Base-by-base conservation (phyloP, 2,113 vertebrate genomes). In the Myotis davidii region DNA sequence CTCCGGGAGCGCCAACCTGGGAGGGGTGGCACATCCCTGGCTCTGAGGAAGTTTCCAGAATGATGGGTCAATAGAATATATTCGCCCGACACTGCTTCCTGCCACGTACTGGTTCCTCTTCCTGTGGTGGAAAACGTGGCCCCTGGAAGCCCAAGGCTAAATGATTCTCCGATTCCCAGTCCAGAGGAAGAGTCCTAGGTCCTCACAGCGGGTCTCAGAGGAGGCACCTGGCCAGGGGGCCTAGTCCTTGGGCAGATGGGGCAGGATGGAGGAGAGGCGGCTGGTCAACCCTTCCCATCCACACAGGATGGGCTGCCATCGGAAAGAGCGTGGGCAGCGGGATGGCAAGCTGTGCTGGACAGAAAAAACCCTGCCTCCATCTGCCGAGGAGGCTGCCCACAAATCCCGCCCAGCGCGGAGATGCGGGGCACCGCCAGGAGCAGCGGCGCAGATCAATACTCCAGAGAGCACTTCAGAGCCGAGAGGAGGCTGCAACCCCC, bases 381-480 rank as follows among this genome's bases (percentile, higher is more conserved):
- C 67, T 65, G 42, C 88, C 1, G 2, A 50, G 56, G 85, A 86
- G 42, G 37, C 82, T 17, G 32, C 27, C 64, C 64, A 48, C 29
- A 13, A 56, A 39, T 9, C 32, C 23, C 76, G 88, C 45, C 23
- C 23, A 6, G 74, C 25, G 32, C 0, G 0, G 1, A 20, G 27
- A 48, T 1, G 2, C 0, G 34, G 59, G 23, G 16, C 37, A 2
- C 0, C 0, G 1, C 32, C 0, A 3, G 1, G 13, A 70, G 89
- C 45, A 39, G 32, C 37, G 9, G 74, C 0, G 0, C 64, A 42
- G 34, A 84, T 56, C 52, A 10, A 8, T 13, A 34, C 67, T 45
- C 91, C 4, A 1, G 77, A 69, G 54, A 1, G 34, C 12, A 20
- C 32, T 14, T n/a, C 42, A 34, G 20, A 6, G 34, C 69, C 16